phyloP scores from a whole-genome alignment of 2,888 invertebrate genomes.

The Rhabditoides inermis region DNA sequence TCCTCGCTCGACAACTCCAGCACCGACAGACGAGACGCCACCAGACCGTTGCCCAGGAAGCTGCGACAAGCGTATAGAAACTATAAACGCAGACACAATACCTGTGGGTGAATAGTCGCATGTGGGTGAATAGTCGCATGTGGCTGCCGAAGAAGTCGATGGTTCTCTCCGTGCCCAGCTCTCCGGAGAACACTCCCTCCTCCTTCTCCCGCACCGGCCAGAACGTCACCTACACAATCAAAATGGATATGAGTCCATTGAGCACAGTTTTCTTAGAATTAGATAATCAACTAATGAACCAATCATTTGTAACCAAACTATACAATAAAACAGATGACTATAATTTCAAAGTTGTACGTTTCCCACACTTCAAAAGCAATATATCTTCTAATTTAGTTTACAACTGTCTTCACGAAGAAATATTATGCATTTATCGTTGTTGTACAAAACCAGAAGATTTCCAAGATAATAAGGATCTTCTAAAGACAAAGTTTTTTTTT shows the following conservation, averaged over 20 bases:
- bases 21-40: constrained; percentile 68
- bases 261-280: constrained; percentile 55
- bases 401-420: too few species aligned
- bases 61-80: constrained; percentile 58
- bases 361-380: too few species aligned
- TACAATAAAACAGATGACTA: too few species aligned
- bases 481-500: too few species aligned
- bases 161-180: constrained; percentile 39
- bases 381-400: too few species aligned
- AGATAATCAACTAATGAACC: too few species aligned
- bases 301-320: too few species aligned
- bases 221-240: constrained; percentile 16
- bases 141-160: constrained; percentile 62
- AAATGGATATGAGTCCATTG: not conserved
- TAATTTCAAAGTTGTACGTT: too few species aligned
- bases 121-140: too few species aligned
- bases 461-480: too few species aligned
- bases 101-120: constrained; percentile 69
- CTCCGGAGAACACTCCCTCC: constrained; percentile 17
- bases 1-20: constrained; percentile 16
- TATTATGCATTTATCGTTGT: too few species aligned
- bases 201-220: constrained; percentile 32
- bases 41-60: constrained; percentile 79
- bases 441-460: too few species aligned
- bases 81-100: constrained; percentile 47